Evolutionary conservation across 2,888 invertebrate species (phyloP), one percentile per base, ranked within the genome.

Genomic region (Polietes domitor): DNA sequence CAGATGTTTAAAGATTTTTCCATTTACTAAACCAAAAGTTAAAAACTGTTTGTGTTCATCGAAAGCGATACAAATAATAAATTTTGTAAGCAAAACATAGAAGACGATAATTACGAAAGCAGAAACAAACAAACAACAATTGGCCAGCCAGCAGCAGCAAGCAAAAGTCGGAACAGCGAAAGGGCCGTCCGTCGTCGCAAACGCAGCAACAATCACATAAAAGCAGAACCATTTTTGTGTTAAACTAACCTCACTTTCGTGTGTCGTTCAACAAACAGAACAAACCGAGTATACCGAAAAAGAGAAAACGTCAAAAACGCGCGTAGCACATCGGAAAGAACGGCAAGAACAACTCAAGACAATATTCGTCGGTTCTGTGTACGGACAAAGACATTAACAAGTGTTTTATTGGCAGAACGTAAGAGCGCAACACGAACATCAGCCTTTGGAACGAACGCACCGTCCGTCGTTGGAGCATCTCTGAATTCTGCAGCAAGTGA

Each of bases 301-400:
- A 80, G 71, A 72, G 75, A 78, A 81, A 84, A 84, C 84, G 84
- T 84, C 84, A 84, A 84, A 84, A 84, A 84, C 81, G 81, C 84
- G 84, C 81, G 84, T 84, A 81, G 53, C 61, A 75, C 47, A 74
- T n/a, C 58, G 47, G 41, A 63, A 41, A 72, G 73, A 78, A 75
- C 61, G 37, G 43, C 19, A 68, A 73, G 12, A 65, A 26, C 61
- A 83, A 55, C 61, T 74, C 80, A 32, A 77, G 70, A 55, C 37
- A 72, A 53, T 24, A 68, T 24, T 68, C 43, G 12, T 24, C 41
- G 32, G 32, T 12, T 63, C 37, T n/a, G 58, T 24, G 58, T 37
- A 43, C 24, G 21, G 28, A 68, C 68, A 68, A 68, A 68, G 68
- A 24, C 21, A 58, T 58, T 58, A 58, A 58, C 58, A 68, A 68